Conservation (phyloP, 2,888 invertebrate genomes). For the Cyrtodaria siliqua region DNA sequence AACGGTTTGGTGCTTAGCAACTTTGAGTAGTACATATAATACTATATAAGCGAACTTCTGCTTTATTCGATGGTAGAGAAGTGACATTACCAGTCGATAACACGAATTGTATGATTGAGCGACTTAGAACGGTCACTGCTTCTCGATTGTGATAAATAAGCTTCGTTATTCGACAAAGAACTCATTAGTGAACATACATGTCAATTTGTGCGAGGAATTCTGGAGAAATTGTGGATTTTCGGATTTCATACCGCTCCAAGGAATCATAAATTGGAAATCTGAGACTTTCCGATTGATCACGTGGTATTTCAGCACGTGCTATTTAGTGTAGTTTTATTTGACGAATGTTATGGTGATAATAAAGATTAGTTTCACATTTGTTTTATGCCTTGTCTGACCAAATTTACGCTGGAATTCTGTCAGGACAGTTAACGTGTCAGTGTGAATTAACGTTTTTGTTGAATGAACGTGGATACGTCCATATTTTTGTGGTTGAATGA, state of each 20-base stretch:
- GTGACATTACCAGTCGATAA: not conserved
- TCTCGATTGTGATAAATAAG: slow-evolving; percentile 7
- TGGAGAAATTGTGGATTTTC: slow-evolving; percentile 4
- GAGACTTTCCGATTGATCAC: slow-evolving; percentile 2
- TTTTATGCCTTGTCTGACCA: slow-evolving; percentile 4
- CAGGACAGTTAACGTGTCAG: no score
- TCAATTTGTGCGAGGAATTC: slow-evolving; percentile 8
- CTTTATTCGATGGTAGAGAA: no score
- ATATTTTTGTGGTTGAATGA: no score
- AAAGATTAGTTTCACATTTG: slow-evolving; percentile 11
- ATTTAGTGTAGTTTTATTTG: slow-evolving; percentile 13
- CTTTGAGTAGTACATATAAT: no score
- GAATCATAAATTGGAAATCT: slow-evolving; percentile 13
- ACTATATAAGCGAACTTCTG: no score
- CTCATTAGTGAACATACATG: slow-evolving; percentile 6
- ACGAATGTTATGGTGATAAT: not conserved
- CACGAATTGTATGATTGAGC: not conserved
- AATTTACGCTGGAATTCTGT: no score
- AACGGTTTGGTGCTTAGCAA: no score
- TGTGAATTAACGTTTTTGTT: no score
- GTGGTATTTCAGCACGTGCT: slow-evolving; percentile 16
- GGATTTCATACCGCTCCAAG: slow-evolving; percentile 10
- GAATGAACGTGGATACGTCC: no score
- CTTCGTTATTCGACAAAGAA: slow-evolving; percentile 6
- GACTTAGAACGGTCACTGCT: not conserved